Evolutionary conservation across 2,113 vertebrate species (phyloP).

Genomic region (Lichenostomus cassidix): DNA sequence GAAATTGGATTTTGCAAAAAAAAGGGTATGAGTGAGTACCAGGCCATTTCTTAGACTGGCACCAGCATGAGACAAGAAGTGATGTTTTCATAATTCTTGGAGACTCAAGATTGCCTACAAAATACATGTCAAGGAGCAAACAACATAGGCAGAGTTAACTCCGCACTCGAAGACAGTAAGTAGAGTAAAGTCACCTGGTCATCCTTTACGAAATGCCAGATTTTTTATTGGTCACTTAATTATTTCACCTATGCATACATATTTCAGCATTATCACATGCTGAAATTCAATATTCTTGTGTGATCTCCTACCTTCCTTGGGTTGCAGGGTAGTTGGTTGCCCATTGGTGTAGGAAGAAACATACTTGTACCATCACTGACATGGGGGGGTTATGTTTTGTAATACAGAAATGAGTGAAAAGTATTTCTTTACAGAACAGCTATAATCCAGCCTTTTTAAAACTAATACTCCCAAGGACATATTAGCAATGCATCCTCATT

Average conservation of each 20-base stretch:
- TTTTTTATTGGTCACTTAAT: neutral
- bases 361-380: neutral
- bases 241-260: neutral
- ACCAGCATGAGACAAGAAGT: neutral
- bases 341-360: neutral
- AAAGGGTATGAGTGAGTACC: neutral
- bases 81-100: neutral
- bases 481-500: neutral
- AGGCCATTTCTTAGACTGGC: neutral
- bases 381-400: neutral
- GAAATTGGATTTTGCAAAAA: neutral
- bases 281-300: neutral
- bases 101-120: neutral
- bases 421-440: neutral
- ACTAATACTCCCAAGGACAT: neutral
- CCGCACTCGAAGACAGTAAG: neutral
- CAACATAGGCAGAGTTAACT: neutral
- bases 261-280: neutral
- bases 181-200: neutral
- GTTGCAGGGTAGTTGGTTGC: neutral
- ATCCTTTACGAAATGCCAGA: neutral
- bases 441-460: neutral
- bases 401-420: neutral
- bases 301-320: neutral
- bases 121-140: neutral